Conservation (phyloP, 2,888 invertebrate genomes). For the Aphidoletes aphidimyza region DNA sequence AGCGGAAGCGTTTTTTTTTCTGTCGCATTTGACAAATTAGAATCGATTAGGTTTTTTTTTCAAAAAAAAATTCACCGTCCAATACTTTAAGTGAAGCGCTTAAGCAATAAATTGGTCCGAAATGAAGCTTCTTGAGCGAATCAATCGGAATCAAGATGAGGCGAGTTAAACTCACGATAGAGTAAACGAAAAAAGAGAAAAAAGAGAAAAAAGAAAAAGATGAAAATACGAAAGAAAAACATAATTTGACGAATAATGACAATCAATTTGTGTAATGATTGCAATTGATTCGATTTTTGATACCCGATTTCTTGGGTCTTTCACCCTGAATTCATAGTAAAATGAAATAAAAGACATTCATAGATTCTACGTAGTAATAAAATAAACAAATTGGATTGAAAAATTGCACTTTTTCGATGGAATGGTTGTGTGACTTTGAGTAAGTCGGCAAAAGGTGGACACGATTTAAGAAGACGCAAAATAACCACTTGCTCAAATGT, state of each 20-base stretch:
- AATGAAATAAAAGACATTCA: background rate
- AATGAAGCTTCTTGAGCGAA: background rate
- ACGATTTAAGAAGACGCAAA: no score
- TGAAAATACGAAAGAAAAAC: no score
- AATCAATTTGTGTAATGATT: constrained; percentile 34
- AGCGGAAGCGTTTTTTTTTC: background rate
- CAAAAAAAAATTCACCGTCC: constrained; percentile 22
- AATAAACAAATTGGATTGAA: no score
- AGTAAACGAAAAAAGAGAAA: background rate
- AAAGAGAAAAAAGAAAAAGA: background rate
- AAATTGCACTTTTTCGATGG: no score
- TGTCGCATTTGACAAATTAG: background rate
- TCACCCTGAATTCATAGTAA: background rate
- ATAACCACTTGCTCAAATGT: no score
- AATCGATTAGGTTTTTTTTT: constrained; percentile 1
- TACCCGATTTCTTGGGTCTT: background rate
- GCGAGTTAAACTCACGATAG: background rate
- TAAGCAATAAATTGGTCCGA: background rate
- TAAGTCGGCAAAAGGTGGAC: no score
- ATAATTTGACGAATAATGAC: constrained; percentile 17
- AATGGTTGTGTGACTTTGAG: no score
- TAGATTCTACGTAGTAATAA: no score
- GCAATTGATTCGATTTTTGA: background rate
- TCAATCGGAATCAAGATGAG: background rate
- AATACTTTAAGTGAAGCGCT: background rate